Base-by-base conservation (phyloP, 2,888 invertebrate genomes). In the Sialis fuliginosa region DNA sequence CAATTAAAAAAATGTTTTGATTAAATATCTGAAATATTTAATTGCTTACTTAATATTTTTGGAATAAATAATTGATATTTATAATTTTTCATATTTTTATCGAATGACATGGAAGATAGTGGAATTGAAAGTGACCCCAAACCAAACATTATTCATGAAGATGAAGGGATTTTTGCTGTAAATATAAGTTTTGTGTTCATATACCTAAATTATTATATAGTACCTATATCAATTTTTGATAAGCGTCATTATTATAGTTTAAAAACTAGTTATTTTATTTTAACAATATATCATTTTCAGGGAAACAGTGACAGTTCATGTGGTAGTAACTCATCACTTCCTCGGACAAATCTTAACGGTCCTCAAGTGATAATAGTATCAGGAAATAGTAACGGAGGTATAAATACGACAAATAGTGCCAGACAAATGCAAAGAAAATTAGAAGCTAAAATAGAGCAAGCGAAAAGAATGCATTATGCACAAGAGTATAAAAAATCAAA, bases 111-210 rank as follows among this genome's bases (percentile, higher is more conserved):
- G 69, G 70, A 71, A 59, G 70, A 71, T 56, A 70, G 70, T 59
- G 70, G 71, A 22, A 70, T 71, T 51, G 67, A 71, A 54, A 69
- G 68, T 53, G 70, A 70, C 57, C 68, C 58, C 56, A 69, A 62
- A 54, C 59, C 51, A 48, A 55, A 49, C 48, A 54, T 50, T 52
- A 49, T 48, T 58, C 60, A 52, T 58, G 49, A 50, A 57, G 42
- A 54, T 50, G 48, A 60, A 57, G 55, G 55, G 53, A 54, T 51
- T 31, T 48, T 44, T 44, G 37, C 45, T 35, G 49, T 49, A 49
- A 39, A 10, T 31, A 43, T n/a, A 31, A 10, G 22, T 49, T 39
- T 44, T 39, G 41, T 42, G 37, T 49, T 22, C 4, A 22, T 22
- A 4, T 22, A 22, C 4, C 22, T 22, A 22, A n/a, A 22, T 22